Conservation (phyloP, 2,888 invertebrate genomes). For the Odiellus spinosus region DNA sequence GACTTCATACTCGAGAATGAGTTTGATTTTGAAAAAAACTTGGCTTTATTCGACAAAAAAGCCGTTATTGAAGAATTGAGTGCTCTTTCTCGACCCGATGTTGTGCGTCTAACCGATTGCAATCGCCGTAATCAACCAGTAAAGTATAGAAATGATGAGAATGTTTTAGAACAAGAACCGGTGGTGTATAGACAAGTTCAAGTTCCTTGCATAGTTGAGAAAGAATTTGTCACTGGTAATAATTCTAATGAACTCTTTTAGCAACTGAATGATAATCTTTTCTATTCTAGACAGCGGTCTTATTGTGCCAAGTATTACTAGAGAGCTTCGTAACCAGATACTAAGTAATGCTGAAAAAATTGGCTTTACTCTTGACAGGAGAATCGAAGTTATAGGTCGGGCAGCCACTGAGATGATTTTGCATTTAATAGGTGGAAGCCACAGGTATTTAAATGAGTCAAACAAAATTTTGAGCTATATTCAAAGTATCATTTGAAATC, state of each 20-base stretch:
- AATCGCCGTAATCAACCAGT: slow-evolving; percentile 23
- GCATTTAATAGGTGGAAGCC: slow-evolving; percentile 64
- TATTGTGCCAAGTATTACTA: slow-evolving; percentile 55
- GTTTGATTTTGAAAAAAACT: slow-evolving; percentile 87
- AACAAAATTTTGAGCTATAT: not conserved
- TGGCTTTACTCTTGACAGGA: slow-evolving; percentile 48
- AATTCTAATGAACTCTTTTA: not conserved
- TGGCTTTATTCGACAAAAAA: slow-evolving; percentile 74
- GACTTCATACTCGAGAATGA: slow-evolving; percentile 49
- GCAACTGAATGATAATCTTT: not conserved
- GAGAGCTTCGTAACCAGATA: slow-evolving; percentile 47
- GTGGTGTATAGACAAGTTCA: slow-evolving; percentile 49
- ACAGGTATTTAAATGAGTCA: slow-evolving; percentile 32
- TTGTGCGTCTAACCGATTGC: slow-evolving; percentile 38
- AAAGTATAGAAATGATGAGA: slow-evolving; percentile 69
- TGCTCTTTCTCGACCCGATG: slow-evolving; percentile 43
- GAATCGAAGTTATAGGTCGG: slow-evolving; percentile 60
- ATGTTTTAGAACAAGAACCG: slow-evolving; percentile 51
- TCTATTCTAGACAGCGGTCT: slow-evolving; percentile 52
- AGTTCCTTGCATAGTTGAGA: slow-evolving; percentile 44
- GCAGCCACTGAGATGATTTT: slow-evolving; percentile 70
- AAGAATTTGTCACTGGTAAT: slow-evolving; percentile 48
- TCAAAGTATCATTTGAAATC: not conserved
- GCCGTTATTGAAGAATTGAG: slow-evolving; percentile 60
- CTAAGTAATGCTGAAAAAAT: slow-evolving; percentile 49